Percentiles rank a stretch among this genome's conserved stretches.
These are phyloP conservation scores for Lordiphosa clarofinis DNA, from an alignment of 1,140 invertebrate genomes.

Conservation along the genomic window DNA sequence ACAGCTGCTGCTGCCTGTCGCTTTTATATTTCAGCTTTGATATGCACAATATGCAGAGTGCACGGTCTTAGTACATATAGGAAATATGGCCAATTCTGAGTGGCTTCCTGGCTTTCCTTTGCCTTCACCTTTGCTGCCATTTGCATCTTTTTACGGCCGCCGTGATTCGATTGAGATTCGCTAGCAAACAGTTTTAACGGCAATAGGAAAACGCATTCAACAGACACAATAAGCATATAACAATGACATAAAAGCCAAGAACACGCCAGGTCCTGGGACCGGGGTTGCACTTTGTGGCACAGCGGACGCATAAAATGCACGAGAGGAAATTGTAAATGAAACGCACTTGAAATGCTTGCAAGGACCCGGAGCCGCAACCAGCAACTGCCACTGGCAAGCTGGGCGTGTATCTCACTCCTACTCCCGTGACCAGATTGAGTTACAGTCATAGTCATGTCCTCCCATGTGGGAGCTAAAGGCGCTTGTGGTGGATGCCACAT, in stretches of 20 bases:
- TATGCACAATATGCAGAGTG: slow-evolving; percentile 30
- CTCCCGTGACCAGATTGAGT: slow-evolving; percentile 24
- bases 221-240: slow-evolving; percentile 65
- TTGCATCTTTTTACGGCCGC: slow-evolving; percentile 71
- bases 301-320: slow-evolving; percentile 52
- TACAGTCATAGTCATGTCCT: slow-evolving; percentile 43
- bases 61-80: slow-evolving; percentile 17
- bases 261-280: slow-evolving; percentile 24
- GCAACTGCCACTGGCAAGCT: slow-evolving; percentile 8
- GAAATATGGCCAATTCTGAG: background rate
- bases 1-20: slow-evolving; percentile 51
- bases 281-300: slow-evolving; percentile 45
- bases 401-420: slow-evolving; percentile 15
- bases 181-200: slow-evolving; percentile 64
- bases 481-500: slow-evolving; percentile 62
- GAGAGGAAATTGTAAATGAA: slow-evolving; percentile 74
- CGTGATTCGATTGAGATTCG: slow-evolving; percentile 65
- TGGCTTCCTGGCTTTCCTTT: slow-evolving; percentile 9
- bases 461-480: slow-evolving; percentile 40
- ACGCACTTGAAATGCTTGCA: slow-evolving; percentile 69
- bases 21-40: slow-evolving; percentile 9
- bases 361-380: slow-evolving; percentile 12
- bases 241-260: slow-evolving; percentile 66
- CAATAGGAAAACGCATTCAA: slow-evolving; percentile 15
- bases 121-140: slow-evolving; percentile 46